Evolutionary conservation across 2,888 invertebrate species (phyloP), one percentile per base, ranked within the genome.

Genomic region (Horisme vitalbata): DNA sequence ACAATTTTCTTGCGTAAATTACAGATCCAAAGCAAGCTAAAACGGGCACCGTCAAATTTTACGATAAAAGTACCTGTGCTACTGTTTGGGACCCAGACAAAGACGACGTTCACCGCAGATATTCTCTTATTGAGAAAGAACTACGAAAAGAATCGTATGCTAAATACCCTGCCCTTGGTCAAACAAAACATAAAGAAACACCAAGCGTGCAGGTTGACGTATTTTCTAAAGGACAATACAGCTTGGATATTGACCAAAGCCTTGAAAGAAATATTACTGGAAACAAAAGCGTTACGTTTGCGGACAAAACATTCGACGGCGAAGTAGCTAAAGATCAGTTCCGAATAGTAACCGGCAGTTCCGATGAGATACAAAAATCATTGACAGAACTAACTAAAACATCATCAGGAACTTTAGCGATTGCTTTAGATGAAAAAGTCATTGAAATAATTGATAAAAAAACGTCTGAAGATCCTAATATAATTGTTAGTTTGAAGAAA

Each of bases 11-110:
- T 41, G 38, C 38, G 32, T 26, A 31, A 20, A 45, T 49, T 82
- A 46, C 83, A 83, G 83, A 71, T 71, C 31, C 52, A 58, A 76
- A 72, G 59, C 60, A 67, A 66, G 27, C 68, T 57, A 72, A 71
- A 70, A 54, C 47, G 63, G 59, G 28, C 26, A 45, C 47, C 45
- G 38, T 31, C 24, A 51, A 52, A 10, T 33, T 44, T 46, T 60
- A 55, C 41, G 55, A 67, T 58, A 57, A 62, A 38, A 44, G 35
- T 8, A 63, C 39, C 11, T 57, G 53, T 32, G 21, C 51, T 2
- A 43, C 34, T 27, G 5, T 41, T 49, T 39, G 36, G 43, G 27
- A 61, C 27, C 27, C 35, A 32, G 9, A 28, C 14, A 46, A 39
- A 6, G 31, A 45, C 10, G 24, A 43, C 30, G 10, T 28, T 12